Conservation (phyloP, 2,113 vertebrate species). For the Pomatorhinus ruficollis region DNA sequence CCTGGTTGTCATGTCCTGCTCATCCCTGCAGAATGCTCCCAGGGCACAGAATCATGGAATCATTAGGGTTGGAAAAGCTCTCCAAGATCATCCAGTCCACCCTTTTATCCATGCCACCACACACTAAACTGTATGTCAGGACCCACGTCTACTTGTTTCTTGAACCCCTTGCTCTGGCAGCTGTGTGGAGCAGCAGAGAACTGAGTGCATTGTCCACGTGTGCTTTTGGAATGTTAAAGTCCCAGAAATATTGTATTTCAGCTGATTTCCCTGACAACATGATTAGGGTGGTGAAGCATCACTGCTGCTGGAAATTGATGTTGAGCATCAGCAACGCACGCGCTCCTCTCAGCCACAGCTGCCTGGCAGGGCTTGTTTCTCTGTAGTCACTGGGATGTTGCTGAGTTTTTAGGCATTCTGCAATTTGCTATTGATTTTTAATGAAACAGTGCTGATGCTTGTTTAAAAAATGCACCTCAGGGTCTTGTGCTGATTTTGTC, state of each 20-base stretch:
- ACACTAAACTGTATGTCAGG: background rate
- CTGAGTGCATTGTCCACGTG: rapidly evolving
- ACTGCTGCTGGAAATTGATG: background rate
- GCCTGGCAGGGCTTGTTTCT: background rate
- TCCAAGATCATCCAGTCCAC: background rate
- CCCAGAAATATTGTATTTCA: background rate
- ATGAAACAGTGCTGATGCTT: background rate
- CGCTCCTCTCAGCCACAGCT: rapidly evolving
- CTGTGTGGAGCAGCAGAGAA: background rate
- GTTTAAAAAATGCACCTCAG: background rate
- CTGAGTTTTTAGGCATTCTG: background rate
- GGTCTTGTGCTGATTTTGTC: background rate
- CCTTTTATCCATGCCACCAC: background rate
- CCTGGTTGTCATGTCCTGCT: background rate
- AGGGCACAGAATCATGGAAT: background rate
- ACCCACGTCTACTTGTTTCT: background rate
- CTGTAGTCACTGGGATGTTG: background rate
- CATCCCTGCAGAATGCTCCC: background rate
- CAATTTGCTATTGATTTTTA: conserved; percentile 33
- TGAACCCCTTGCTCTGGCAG: background rate
- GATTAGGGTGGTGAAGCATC: background rate
- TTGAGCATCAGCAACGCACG: background rate
- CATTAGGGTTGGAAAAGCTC: background rate
- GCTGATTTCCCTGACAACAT: background rate
- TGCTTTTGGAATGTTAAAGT: background rate